phyloP scores from a whole-genome alignment of 2,113 vertebrate genomes.

The Paraplagusia blochii region DNA sequence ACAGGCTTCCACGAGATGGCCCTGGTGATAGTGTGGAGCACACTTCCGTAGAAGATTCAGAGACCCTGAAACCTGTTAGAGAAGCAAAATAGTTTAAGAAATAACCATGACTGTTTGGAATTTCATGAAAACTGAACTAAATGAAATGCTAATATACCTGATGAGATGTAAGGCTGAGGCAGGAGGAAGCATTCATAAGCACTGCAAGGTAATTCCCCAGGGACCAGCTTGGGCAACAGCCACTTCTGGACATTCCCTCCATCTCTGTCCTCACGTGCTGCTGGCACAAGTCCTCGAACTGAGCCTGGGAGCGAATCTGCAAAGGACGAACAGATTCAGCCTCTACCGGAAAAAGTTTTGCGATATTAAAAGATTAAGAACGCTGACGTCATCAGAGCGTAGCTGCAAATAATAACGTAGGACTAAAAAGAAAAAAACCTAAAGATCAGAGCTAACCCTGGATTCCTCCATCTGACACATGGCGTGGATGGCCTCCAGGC shows the following conservation, averaged over 20 bases:
- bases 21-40: slow-evolving; percentile 87
- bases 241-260: slow-evolving; percentile 56
- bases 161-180: slow-evolving; percentile 84
- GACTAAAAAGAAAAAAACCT: slow-evolving; percentile 9
- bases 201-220: slow-evolving; percentile 93
- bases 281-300: slow-evolving; percentile 88
- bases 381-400: background rate
- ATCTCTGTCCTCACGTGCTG: slow-evolving; percentile 64
- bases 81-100: slow-evolving; percentile 10
- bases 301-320: slow-evolving; percentile 88
- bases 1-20: slow-evolving; percentile 82
- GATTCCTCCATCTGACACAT: slow-evolving; percentile 96
- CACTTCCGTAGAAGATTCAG: slow-evolving; percentile 87
- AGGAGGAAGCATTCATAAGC: slow-evolving; percentile 89
- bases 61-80: slow-evolving; percentile 82
- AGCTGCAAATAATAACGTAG: background rate
- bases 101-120: background rate
- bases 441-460: slow-evolving; percentile 77
- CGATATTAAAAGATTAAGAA: slow-evolving; percentile 9
- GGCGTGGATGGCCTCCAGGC: slow-evolving; percentile 90
- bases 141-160: slow-evolving; percentile 60
- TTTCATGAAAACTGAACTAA: background rate
- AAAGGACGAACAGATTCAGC: slow-evolving; percentile 36
- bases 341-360: slow-evolving; percentile 26
- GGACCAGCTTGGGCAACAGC: slow-evolving; percentile 97